Base-by-base conservation (phyloP, 1,140 invertebrate species). In the Drosophila nigromelanica region DNA sequence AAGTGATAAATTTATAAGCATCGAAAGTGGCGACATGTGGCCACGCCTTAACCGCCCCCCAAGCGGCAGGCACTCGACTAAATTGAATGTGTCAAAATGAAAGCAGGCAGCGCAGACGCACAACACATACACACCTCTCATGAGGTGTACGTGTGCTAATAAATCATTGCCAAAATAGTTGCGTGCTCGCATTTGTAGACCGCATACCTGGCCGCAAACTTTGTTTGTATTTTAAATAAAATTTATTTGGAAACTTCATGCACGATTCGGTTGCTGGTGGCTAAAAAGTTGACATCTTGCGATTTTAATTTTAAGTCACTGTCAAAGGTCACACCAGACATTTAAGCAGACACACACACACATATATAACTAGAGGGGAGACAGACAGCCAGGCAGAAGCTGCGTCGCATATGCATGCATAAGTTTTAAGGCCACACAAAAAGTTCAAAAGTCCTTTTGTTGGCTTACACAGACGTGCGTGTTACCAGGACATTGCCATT, bases 161-260 rank as follows among this genome's bases (percentile, higher is more conserved):
- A 86, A 87, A 87, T 86, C 71, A 82, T 78, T 67, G 78, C 54
- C 63, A 51, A 81, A 87, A 82, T 86, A 87, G 81, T 86, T 69
- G 81, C 78, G 82, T 86, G 81, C 64, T 62, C 63, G 60, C 73
- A 81, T 78, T 80, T 75, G 67, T 52, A 59, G 33, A 56, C 60
- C 52, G 73, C 80, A 69, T 81, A 74, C 56, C 76, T 73, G 60
- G 66, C 67, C 63, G 59, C 56, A 85, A 73, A 77, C 33, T 54
- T 63, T 56, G 54, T 68, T 58, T 48, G 51, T 47, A 72, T 87
- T 86, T 86, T 69, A 81, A 87, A 63, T 71, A 59, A 68, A 74
- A 77, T 78, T 81, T 81, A 76, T 87, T 86, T 81, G 59, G 27
- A 39, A 63, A 69, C 64, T 87, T 78, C 55, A 62, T 60, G 78